Conservation (phyloP, 64 coral and sea anemone species). For the Montipora capricornis region DNA sequence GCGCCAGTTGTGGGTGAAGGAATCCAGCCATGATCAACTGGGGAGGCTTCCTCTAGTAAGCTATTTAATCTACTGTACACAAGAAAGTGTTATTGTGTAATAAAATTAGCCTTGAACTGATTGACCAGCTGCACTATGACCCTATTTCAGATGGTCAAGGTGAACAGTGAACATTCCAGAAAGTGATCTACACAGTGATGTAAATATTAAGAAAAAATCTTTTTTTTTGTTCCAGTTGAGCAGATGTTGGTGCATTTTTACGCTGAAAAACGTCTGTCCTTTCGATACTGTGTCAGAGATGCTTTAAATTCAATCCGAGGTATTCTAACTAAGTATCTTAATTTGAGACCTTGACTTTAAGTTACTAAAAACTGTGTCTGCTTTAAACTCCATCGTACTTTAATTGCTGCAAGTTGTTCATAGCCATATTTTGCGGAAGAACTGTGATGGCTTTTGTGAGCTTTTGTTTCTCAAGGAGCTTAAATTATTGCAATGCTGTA, state of each 20-base stretch:
- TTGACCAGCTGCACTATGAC: neutral
- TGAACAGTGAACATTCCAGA: neutral
- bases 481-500: too few relatives aligned
- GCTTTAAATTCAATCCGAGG: conserved; percentile 9
- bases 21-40: conserved; percentile 34
- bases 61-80: neutral
- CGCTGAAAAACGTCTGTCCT: conserved; percentile 42
- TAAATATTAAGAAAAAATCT: neutral
- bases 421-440: neutral
- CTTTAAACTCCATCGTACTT: neutral
- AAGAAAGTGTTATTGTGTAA: conserved; percentile 13
- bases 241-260: conserved; percentile 66
- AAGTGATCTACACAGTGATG: neutral
- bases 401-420: neutral
- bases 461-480: too few relatives aligned
- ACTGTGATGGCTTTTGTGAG: too few relatives aligned
- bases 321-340: neutral
- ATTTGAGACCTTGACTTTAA: too few relatives aligned
- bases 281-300: conserved; percentile 45
- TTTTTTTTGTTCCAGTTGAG: conserved; percentile 60
- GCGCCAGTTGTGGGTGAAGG: conserved; percentile 33
- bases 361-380: neutral
- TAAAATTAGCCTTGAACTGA: neutral
- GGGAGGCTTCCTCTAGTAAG: conserved; percentile 44
- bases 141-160: neutral